phyloP scores from a whole-genome alignment of 1,140 invertebrate species.

The Cydia pomonella region DNA sequence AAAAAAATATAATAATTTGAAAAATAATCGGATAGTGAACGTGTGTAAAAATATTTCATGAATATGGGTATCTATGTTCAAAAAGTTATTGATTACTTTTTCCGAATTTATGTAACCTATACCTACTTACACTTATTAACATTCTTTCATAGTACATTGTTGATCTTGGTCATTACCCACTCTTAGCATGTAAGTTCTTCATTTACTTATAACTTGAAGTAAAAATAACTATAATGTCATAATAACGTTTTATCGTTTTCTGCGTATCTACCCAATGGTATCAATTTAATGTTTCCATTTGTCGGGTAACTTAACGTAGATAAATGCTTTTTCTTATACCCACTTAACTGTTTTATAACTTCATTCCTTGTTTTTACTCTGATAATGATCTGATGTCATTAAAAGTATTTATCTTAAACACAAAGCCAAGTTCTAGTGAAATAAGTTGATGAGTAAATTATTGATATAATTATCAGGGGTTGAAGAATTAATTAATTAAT shows the following conservation, averaged over 20 bases:
- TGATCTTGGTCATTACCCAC: neutral
- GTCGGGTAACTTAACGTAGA: neutral
- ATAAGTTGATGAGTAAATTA: neutral
- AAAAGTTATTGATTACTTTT: too few relatives aligned
- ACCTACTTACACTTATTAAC: neutral
- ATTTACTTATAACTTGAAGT: neutral
- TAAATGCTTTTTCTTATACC: neutral
- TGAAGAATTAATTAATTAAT: neutral
- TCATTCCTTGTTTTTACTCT: constrained; percentile 3
- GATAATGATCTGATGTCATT: constrained; percentile 10
- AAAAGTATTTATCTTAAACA: neutral
- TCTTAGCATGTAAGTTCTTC: too few relatives aligned
- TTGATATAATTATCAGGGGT: neutral
- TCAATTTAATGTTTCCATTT: constrained; percentile 14
- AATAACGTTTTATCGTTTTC: constrained; percentile 2
- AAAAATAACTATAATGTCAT: constrained; percentile 9
- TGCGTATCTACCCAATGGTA: neutral
- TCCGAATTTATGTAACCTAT: too few relatives aligned
- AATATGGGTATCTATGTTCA: too few relatives aligned
- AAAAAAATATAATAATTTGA: too few relatives aligned
- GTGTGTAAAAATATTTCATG: too few relatives aligned
- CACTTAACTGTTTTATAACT: constrained; percentile 17
- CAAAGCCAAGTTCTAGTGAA: neutral
- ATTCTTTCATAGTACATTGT: neutral
- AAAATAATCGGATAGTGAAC: too few relatives aligned